These are phyloP conservation scores for Actinopyga echinites DNA, from an alignment of 53 echinoderm and acorn worm genomes.

Conservation along the genomic window DNA sequence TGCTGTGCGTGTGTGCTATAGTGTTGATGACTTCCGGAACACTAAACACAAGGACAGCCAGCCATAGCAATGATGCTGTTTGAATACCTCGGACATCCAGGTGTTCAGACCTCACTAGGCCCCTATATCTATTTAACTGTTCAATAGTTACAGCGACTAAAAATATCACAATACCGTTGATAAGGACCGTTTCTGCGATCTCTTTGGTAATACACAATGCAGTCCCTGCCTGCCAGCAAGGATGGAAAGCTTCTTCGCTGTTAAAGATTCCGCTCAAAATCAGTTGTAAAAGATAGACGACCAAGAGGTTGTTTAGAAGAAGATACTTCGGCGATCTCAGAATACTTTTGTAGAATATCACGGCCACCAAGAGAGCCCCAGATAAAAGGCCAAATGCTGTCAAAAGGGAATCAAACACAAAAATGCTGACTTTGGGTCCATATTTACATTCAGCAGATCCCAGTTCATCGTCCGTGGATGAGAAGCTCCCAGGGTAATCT, in stretches of 20 bases:
- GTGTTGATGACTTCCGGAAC: conserved; percentile 16
- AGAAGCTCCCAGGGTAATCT: too few relatives aligned
- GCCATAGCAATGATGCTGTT: neutral
- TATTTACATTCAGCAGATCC: too few relatives aligned
- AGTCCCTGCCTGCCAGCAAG: conserved; percentile 7
- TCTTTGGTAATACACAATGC: neutral
- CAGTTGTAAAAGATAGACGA: neutral
- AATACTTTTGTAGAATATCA: neutral
- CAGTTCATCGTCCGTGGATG: too few relatives aligned
- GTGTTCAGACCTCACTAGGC: neutral
- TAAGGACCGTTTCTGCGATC: conserved; percentile 25
- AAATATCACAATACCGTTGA: conserved; percentile 6
- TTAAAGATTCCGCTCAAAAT: conserved; percentile 8
- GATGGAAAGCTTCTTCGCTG: conserved; percentile 33
- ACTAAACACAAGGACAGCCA: neutral
- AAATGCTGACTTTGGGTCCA: neutral
- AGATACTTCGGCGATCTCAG: neutral
- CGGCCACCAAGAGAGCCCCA: neutral
- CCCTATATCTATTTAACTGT: neutral
- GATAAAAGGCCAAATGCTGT: neutral
- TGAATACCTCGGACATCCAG: neutral
- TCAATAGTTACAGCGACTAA: conserved; percentile 3
- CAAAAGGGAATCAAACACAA: conserved; percentile 2
- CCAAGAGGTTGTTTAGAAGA: neutral
- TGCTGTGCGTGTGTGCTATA: neutral